Conservation (phyloP, 2,797 vertebrate species). For the Sebastolobus altivelis region DNA sequence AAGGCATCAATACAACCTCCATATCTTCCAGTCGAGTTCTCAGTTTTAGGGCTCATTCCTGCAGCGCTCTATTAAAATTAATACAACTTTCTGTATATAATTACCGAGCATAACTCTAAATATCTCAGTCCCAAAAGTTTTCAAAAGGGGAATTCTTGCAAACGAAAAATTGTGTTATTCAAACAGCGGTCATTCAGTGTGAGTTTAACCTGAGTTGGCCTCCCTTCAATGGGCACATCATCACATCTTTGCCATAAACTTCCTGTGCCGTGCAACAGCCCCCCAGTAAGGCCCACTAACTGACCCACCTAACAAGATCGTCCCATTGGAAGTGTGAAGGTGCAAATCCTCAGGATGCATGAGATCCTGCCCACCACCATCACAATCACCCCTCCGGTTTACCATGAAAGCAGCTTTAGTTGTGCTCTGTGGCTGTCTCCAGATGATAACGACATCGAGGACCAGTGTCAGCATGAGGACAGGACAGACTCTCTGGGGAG, state of each 20-base stretch:
- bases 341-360: background rate
- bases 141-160: background rate
- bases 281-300: background rate
- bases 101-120: background rate
- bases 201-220: background rate
- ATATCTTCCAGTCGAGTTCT: no score
- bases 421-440: constrained; percentile 85
- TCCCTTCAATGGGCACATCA: background rate
- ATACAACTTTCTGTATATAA: background rate
- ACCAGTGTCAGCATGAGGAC: constrained; percentile 69
- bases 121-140: background rate
- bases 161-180: background rate
- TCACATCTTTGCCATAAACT: background rate
- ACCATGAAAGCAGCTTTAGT: constrained; percentile 85
- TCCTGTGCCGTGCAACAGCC: constrained; percentile 3
- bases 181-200: background rate
- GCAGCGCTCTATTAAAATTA: accelerated
- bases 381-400: constrained; percentile 32
- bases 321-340: background rate
- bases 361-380: background rate
- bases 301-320: background rate
- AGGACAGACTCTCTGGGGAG: constrained; percentile 49
- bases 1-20: no score
- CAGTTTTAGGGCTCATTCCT: no score
- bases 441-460: constrained; percentile 77